These are phyloP conservation scores for Dendronephthya gigantea DNA, from an alignment of 64 coral and sea anemone species.

Conservation along the genomic window DNA sequence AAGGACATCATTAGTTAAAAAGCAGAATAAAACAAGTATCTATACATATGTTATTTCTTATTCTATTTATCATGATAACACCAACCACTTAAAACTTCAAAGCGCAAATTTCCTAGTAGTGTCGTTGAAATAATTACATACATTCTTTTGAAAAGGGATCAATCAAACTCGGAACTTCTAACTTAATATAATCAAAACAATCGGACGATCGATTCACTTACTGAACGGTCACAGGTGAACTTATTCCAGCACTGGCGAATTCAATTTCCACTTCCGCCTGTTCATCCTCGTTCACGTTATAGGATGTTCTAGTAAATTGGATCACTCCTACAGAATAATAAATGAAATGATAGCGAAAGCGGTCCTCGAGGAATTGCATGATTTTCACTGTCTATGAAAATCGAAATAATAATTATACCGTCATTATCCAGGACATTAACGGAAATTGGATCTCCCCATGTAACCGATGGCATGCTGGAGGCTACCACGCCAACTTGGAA, in stretches of 20 bases:
- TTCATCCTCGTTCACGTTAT: neutral
- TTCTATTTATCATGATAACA: neutral
- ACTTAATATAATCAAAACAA: too few relatives aligned
- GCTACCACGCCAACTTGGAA: neutral
- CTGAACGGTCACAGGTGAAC: neutral
- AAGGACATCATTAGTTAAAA: too few relatives aligned
- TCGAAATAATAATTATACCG: neutral
- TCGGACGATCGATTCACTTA: neutral
- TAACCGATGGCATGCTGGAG: neutral
- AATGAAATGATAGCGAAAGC: neutral
- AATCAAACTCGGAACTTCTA: too few relatives aligned
- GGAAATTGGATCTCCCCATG: neutral
- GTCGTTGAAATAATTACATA: neutral
- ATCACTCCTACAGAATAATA: neutral
- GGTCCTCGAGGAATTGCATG: neutral
- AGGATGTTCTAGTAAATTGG: neutral
- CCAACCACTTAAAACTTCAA: neutral
- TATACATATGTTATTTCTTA: too few relatives aligned
- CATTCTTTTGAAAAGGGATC: neutral
- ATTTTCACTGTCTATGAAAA: neutral
- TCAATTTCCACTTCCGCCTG: neutral
- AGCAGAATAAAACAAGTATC: too few relatives aligned
- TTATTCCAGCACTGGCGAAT: neutral
- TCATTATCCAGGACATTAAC: slow-evolving; percentile 15
- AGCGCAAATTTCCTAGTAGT: neutral